These are phyloP conservation scores for Melanocharis versteri DNA, from an alignment of 2,113 vertebrate genomes.

Conservation along the genomic window DNA sequence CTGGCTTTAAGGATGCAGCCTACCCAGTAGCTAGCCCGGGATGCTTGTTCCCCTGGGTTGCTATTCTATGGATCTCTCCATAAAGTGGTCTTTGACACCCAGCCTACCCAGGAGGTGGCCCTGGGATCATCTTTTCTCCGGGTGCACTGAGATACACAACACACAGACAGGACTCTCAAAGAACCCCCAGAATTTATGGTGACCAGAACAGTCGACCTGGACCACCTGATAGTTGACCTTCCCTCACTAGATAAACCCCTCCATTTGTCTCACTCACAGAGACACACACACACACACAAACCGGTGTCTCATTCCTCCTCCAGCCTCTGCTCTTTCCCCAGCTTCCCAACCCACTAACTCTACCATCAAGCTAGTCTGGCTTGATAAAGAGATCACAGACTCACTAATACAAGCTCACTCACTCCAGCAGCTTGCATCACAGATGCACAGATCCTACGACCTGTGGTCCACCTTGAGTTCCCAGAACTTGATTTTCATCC, in stretches of 20 bases:
- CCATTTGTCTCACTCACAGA: not conserved
- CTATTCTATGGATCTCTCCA: not conserved
- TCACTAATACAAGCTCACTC: not conserved
- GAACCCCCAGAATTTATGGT: not conserved
- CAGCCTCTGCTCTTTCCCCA: not conserved
- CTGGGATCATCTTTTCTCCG: accelerated
- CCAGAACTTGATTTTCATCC: not conserved
- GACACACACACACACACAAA: not conserved
- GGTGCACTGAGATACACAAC: not conserved
- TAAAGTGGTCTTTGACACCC: not conserved
- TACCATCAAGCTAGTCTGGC: not conserved
- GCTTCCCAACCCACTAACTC: not conserved
- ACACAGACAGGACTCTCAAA: not conserved
- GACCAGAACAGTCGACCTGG: not conserved
- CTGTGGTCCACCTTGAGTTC: not conserved
- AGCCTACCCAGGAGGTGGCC: not conserved
- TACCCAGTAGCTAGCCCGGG: not conserved
- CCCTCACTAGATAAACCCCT: not conserved
- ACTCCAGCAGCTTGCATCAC: not conserved
- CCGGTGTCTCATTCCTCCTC: not conserved
- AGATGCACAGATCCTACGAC: not conserved
- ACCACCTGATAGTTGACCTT: not conserved
- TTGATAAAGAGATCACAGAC: not conserved
- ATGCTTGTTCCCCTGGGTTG: not conserved
- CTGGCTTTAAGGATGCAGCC: not conserved